Conservation (phyloP, 2,888 invertebrate species). For the Acleris sparsana region DNA sequence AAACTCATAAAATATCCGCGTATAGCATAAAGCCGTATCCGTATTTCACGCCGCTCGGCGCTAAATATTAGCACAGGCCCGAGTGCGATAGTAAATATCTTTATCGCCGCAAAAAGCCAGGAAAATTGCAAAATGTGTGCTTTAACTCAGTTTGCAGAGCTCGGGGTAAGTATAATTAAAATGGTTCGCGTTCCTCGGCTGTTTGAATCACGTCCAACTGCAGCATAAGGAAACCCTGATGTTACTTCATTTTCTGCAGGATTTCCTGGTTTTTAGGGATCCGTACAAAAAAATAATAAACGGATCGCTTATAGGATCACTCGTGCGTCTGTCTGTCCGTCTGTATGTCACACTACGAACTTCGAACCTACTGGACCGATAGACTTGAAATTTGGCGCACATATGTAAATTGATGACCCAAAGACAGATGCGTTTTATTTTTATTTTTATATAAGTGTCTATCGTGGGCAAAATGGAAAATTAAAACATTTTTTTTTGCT, state of each 20-base stretch:
- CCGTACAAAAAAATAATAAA: too few relatives aligned
- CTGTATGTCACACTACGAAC: too few relatives aligned
- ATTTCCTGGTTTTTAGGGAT: too few relatives aligned
- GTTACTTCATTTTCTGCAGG: background rate
- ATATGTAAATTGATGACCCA: too few relatives aligned
- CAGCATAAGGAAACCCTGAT: background rate
- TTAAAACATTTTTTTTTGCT: too few relatives aligned
- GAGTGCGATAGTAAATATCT: constrained; percentile 32
- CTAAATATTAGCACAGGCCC: constrained; percentile 28
- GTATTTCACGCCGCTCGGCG: constrained; percentile 28
- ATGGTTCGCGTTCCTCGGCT: background rate
- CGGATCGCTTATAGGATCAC: too few relatives aligned
- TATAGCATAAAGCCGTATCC: constrained; percentile 25
- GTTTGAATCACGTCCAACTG: constrained; percentile 1
- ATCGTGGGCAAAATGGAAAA: too few relatives aligned
- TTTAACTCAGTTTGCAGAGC: constrained; percentile 5
- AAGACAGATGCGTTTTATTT: too few relatives aligned
- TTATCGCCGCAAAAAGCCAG: constrained; percentile 25
- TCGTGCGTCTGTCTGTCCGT: too few relatives aligned
- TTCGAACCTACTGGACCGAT: too few relatives aligned
- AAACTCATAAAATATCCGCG: constrained; percentile 31
- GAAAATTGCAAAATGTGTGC: constrained; percentile 6
- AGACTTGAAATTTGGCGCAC: too few relatives aligned
- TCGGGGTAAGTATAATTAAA: background rate
- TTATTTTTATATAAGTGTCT: too few relatives aligned